Evolutionary conservation across 2,113 vertebrate species (phyloP).

Genomic region (Lampris incognitus): DNA sequence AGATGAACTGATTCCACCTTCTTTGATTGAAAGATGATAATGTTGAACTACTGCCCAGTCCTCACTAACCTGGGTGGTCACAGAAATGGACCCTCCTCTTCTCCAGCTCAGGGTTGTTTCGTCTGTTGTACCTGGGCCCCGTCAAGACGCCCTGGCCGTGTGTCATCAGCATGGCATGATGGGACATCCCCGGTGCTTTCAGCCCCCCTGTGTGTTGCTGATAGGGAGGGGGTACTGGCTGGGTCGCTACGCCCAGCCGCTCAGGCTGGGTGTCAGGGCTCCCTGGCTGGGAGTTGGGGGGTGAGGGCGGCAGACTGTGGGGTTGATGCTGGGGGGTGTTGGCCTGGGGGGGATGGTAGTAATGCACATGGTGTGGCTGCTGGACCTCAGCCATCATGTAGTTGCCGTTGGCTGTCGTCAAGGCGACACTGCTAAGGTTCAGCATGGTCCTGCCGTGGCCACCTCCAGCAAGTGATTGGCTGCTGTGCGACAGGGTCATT

Average conservation of each 20-base stretch:
- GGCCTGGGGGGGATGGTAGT: conserved; percentile 81
- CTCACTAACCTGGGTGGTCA: conserved; percentile 84
- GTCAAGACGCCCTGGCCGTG: conserved; percentile 86
- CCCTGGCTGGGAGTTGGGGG: conserved; percentile 92
- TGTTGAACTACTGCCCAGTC: too few species aligned
- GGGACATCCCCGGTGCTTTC: conserved; percentile 79
- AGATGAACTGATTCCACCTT: too few species aligned
- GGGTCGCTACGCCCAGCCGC: conserved; percentile 71
- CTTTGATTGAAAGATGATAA: too few species aligned
- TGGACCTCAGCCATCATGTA: conserved; percentile 79
- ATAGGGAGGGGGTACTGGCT: conserved; percentile 81
- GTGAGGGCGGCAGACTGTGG: conserved; percentile 89
- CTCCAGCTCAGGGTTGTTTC: conserved; percentile 93
- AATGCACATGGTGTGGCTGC: conserved; percentile 73
- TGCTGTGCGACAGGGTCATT: conserved; percentile 79
- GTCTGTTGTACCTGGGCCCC: conserved; percentile 88
- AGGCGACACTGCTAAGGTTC: conserved; percentile 77
- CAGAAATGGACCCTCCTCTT: conserved; percentile 94
- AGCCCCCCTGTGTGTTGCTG: conserved; percentile 82
- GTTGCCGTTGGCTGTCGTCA: conserved; percentile 68
- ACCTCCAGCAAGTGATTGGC: conserved; percentile 62
- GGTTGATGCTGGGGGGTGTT: conserved; percentile 68
- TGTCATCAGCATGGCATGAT: conserved; percentile 78
- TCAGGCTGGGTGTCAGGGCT: conserved; percentile 89
- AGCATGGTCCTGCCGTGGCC: conserved; percentile 81